Base-by-base conservation (phyloP, 2,797 vertebrate species). In the Delichon dasypus region DNA sequence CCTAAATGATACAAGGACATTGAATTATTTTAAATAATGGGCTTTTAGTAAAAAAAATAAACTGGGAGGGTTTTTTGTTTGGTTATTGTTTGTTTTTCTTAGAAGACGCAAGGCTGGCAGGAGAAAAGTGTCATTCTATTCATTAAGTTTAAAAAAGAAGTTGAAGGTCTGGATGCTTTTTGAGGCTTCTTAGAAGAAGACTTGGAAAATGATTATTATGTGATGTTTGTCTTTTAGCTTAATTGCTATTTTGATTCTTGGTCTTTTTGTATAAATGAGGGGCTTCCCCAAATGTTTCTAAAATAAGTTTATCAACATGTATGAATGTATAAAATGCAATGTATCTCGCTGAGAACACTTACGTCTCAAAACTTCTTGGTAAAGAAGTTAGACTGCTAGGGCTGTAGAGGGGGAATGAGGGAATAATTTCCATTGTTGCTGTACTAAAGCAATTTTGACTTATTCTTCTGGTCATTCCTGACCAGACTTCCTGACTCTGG, bases 41-140 rank as follows among this genome's bases (percentile, higher is more conserved):
- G 11, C 40, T 55, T 51, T 51, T 13, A 20, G 12, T 22, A 4
- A 64, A 74, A 42, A 34, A 53, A n/a, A n/a, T n/a, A n/a, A n/a
- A n/a, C n/a, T 4, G 8, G 7, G 3, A 2, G 2, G 3, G 3
- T 17, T 14, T 10, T 16, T 57, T 47, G 2, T 13, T 60, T n/a
- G 9, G 21, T 30, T 18, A 30, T 30, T 3, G 3, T 27, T 72
- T 76, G 32, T 27, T 68, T 57, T 45, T 50, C 62, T 25, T 32
- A 53, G 22, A 75, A 30, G 12, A 29, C 60, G 16, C 15, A 85
- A 30, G 47, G 30, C 42, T 91, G 57, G 11, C 45, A 71, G 55
- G 45, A 50, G 15, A 10, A 74, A 71, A 68, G 32, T 18, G 25
- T 75, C 6, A 27, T 60, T 82, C 25, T 66, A 1, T 61, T 84